Evolutionary conservation across 2,113 vertebrate species (phyloP).

Genomic region (Microtus pennsylvanicus): DNA sequence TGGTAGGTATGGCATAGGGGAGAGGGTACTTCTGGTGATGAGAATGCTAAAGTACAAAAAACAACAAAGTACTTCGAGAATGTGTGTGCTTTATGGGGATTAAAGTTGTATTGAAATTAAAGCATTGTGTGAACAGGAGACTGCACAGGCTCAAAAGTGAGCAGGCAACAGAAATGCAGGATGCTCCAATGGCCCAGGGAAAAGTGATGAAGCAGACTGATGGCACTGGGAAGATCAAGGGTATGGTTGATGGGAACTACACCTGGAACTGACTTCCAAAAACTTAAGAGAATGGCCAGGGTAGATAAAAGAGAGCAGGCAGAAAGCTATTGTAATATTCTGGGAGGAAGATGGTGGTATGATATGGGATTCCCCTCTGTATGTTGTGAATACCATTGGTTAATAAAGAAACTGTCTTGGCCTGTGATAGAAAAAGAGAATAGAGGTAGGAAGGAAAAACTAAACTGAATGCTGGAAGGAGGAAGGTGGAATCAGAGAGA

Average conservation of each 20-base stretch:
- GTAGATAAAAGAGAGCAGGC: neutral
- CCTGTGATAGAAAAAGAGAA: too few relatives aligned
- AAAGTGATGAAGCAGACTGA: neutral
- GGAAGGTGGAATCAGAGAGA: too few relatives aligned
- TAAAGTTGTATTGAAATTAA: neutral
- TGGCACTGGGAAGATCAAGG: neutral
- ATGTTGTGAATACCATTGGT: too few relatives aligned
- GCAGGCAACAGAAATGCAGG: neutral
- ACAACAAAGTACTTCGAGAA: neutral
- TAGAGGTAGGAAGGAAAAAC: too few relatives aligned
- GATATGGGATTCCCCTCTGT: too few relatives aligned
- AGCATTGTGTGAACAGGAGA: neutral
- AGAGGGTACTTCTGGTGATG: neutral
- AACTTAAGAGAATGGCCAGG: neutral
- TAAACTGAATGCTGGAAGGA: too few relatives aligned
- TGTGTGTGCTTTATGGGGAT: neutral
- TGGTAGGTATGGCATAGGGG: neutral
- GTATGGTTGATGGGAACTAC: neutral
- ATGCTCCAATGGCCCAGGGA: neutral
- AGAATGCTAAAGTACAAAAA: neutral
- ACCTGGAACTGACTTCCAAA: neutral
- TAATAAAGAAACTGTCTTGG: too few relatives aligned
- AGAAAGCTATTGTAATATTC: neutral
- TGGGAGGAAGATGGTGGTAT: neutral
- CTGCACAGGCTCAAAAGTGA: neutral